Base-by-base conservation (phyloP, 2,113 vertebrate genomes). In the Anser cygnoides region DNA sequence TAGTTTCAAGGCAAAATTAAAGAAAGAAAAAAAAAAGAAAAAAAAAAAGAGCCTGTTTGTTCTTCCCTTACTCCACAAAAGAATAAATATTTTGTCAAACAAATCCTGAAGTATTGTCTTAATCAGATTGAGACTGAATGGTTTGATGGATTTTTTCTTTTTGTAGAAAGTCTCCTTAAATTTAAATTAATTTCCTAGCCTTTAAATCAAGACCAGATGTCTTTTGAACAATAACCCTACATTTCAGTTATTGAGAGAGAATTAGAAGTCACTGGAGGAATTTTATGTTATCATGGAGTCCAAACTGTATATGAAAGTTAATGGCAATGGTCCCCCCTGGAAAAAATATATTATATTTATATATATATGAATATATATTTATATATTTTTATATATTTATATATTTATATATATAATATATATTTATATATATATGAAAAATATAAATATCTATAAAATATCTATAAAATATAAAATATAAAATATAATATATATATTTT, bases 71-170 rank as follows among this genome's bases (percentile, higher is more conserved):
- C 49, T 80, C 57, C 12, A 46, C 52, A 59, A 49, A 78, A 61
- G 68, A 65, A 75, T 39, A 96, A 93, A 61, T 65, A 86, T 50
- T 35, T 37, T 15, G 46, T 17, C 6, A 89, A 74, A 80, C 16
- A 43, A 65, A 33, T 15, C 66, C 43, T 61, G 11, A 78, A 71
- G 5, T 65, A 78, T 92, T 92, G 61, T 89, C 93, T 82, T 89
- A 89, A 43, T 87, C 44, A 73, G 39, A 44, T 37, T 75, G 62
- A 84, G 68, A n/a, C 20, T 1, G 0, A 79, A 26, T 31, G 71
- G 16, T 78, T n/a, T 92, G 76, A 92, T 89, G 21, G 49, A 76
- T 81, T 94, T 96, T 95, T 59, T 93, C 72, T 72, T 90, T 88
- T 88, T 92, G 72, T 90, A 76, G 52, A 93, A 94, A 65, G 81